These are phyloP conservation scores for Pachliopta kotzebuea DNA, from an alignment of 2,888 invertebrate species.

Conservation along the genomic window DNA sequence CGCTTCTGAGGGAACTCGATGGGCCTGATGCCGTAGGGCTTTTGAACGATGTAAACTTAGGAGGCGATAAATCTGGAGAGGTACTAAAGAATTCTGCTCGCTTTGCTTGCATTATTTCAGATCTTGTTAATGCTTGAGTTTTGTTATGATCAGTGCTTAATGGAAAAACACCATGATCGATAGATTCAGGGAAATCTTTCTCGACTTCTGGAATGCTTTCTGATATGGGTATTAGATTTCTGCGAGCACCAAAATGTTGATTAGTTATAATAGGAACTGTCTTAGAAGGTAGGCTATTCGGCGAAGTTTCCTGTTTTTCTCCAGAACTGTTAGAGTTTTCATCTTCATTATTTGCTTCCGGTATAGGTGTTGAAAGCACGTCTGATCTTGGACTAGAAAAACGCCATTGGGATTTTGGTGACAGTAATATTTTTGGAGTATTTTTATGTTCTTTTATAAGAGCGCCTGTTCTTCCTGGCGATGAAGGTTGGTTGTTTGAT, in stretches of 20 bases:
- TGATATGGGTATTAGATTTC: constrained; percentile 69
- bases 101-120: constrained; percentile 81
- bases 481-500: constrained; percentile 70
- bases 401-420: constrained; percentile 86
- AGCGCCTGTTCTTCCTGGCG: constrained; percentile 77
- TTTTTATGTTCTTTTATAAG: constrained; percentile 76
- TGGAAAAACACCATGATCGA: constrained; percentile 72
- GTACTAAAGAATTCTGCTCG: constrained; percentile 81
- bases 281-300: constrained; percentile 59
- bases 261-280: constrained; percentile 72
- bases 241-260: constrained; percentile 72
- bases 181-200: constrained; percentile 47
- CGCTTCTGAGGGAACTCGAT: constrained; percentile 43
- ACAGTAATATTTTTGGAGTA: constrained; percentile 83
- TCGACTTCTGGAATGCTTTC: constrained; percentile 58
- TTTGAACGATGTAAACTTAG: constrained; percentile 66
- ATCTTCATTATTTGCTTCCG: constrained; percentile 90
- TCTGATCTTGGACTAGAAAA: constrained; percentile 89
- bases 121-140: constrained; percentile 59
- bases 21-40: constrained; percentile 48
- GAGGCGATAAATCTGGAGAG: constrained; percentile 61
- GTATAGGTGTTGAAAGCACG: constrained; percentile 92
- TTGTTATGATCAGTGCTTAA: constrained; percentile 62
- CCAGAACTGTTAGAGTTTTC: constrained; percentile 83
- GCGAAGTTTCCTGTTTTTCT: constrained; percentile 70